A percentile compares a stretch with the other conserved stretches of the same genome.
phyloP scores from a whole-genome alignment of 1,140 invertebrate species.

The Spodoptera frugiperda region DNA sequence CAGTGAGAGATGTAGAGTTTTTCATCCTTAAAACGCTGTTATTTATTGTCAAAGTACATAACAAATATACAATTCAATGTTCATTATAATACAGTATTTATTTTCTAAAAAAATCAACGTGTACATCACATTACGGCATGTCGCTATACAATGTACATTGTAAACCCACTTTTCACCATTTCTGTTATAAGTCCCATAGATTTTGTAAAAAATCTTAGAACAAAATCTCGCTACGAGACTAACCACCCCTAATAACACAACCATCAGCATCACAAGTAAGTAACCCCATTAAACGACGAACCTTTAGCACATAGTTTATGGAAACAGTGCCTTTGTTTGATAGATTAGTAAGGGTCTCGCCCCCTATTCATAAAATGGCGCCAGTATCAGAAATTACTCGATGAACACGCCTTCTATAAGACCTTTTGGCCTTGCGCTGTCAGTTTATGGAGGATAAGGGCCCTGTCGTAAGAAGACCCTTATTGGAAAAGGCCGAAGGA shows the following conservation, averaged over 20 bases:
- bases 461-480: background rate
- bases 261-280: background rate
- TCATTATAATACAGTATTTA: no score
- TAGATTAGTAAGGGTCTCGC: background rate
- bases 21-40: no score
- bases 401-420: constrained; percentile 1
- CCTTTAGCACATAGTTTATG: background rate
- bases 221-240: no score
- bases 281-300: background rate
- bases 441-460: constrained; percentile 11
- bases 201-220: no score
- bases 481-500: constrained; percentile 17
- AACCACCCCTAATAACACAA: background rate
- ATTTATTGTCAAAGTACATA: no score
- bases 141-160: no score
- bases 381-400: background rate
- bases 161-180: no score
- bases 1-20: no score
- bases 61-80: no score
- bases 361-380: background rate
- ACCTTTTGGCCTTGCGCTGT: background rate
- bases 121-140: no score
- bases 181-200: no score
- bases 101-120: no score
- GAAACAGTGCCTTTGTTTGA: background rate